Evolutionary conservation across 1,140 invertebrate species (phyloP), one percentile per base, ranked within the genome.

Genomic region (Aphaenogaster ashmeadi): DNA sequence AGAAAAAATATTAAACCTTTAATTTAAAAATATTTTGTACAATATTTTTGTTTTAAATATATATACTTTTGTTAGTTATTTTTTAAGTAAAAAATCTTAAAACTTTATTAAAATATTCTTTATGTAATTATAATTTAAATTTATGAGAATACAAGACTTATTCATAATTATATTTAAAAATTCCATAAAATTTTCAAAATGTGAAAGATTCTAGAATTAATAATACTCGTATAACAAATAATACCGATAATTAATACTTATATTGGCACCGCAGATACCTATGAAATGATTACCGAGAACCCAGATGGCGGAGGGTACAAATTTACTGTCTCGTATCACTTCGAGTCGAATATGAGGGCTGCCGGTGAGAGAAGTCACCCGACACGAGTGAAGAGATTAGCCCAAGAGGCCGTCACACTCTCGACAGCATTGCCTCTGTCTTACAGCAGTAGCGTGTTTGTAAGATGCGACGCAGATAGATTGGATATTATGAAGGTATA

Each of bases 331-430:
- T 97, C 98, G 11, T 98, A 99, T 96, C 98, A 99, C 96, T 99
- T 99, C 94, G 98, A 99, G 94, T 97, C 97, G 66, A 98, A 98
- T 90, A 98, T 99, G 87, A 97, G 98, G 89, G 96, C 98, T n/a
- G 97, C 98, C 1, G 98, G 98, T 50, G 98, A 98, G 92, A 96
- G 98, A 62, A 97, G 97, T 86, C 98, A 98, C 95, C 98, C 98
- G 21, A 97, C 98, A 11, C 96, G 99, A 86, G 98, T 99, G 85
- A 98, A 99, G 95, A 96, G 99, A 21, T 96, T 99, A 21, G 99
- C 99, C 38, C 99, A 99, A 95, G 99, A 99, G 96, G 97, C 98
- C 79, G 98, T 99, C 41, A 99, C 99, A 13, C 96, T 99, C n/a
- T 98, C 98, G 66, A 99, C 98, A 75, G 98, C 98, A 72, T 96